These are phyloP conservation scores for Smithornis capensis DNA, from an alignment of 2,113 vertebrate genomes.

Conservation along the genomic window DNA sequence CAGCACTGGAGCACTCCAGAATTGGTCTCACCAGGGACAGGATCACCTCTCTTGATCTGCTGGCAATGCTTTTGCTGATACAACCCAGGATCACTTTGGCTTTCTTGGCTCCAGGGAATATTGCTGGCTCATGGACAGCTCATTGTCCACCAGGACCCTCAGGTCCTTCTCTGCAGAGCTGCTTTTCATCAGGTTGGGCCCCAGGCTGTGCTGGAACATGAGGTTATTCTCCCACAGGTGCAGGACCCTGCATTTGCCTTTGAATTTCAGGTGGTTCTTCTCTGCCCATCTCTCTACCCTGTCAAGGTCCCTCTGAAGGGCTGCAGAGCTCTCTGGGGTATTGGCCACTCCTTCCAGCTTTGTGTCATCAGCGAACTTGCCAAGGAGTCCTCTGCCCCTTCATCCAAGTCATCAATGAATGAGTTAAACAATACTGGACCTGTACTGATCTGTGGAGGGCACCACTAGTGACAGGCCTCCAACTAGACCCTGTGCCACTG, in stretches of 20 bases:
- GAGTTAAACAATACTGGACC: neutral
- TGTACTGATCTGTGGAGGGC: neutral
- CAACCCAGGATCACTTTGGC: fast-evolving
- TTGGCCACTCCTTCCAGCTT: neutral
- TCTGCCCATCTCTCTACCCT: neutral
- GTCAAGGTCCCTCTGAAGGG: neutral
- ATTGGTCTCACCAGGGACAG: neutral
- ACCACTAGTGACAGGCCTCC: neutral
- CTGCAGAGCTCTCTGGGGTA: neutral
- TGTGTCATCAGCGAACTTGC: neutral
- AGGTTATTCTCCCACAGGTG: neutral
- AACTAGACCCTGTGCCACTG: fast-evolving
- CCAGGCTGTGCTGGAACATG: neutral
- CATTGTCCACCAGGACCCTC: neutral
- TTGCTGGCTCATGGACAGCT: neutral
- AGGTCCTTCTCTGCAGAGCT: neutral
- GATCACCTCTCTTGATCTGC: neutral
- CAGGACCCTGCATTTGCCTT: neutral
- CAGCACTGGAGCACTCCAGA: neutral
- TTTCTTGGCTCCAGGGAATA: neutral
- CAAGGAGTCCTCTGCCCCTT: neutral
- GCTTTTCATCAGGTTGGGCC: neutral
- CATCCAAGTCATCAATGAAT: fast-evolving
- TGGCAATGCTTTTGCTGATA: neutral
- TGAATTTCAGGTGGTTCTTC: neutral